These are phyloP conservation scores for Drosophila miranda DNA, from an alignment of 1,140 invertebrate species.

Conservation along the genomic window DNA sequence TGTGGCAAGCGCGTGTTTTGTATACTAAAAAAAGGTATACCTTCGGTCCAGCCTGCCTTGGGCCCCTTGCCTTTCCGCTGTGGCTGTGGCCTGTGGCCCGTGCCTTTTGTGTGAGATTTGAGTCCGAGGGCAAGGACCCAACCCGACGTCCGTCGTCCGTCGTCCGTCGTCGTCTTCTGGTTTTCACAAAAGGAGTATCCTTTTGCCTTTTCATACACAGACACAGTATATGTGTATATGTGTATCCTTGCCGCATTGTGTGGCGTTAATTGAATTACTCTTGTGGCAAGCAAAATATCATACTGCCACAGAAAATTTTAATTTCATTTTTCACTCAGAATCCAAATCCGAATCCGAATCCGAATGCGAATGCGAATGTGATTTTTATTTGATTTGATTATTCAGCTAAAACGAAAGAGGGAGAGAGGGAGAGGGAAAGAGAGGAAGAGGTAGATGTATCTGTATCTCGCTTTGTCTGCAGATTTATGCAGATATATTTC, in stretches of 20 bases:
- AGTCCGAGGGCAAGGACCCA: constrained; percentile 70
- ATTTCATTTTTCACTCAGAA: constrained; percentile 52
- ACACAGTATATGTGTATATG: constrained; percentile 5
- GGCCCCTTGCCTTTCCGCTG: constrained; percentile 24
- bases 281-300: constrained; percentile 40
- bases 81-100: constrained; percentile 9
- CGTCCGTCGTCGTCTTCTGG: constrained; percentile 32
- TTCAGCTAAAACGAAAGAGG: not conserved
- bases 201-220: not conserved
- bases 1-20: constrained; percentile 60
- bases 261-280: constrained; percentile 77
- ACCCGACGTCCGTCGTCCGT: constrained; percentile 1
- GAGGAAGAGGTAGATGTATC: constrained; percentile 12
- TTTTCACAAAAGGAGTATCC: constrained; percentile 50
- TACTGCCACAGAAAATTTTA: constrained; percentile 51
- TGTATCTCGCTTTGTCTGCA: constrained; percentile 31
- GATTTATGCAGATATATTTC: constrained; percentile 65
- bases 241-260: constrained; percentile 56
- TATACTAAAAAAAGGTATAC: constrained; percentile 60
- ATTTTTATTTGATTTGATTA: constrained; percentile 44
- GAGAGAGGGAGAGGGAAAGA: too few relatives aligned
- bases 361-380: constrained; percentile 20
- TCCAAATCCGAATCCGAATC: too few relatives aligned
- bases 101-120: constrained; percentile 25
- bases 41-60: constrained; percentile 40